These are phyloP conservation scores for Philaenus spumarius DNA, from an alignment of 1,140 invertebrate genomes.

Conservation along the genomic window DNA sequence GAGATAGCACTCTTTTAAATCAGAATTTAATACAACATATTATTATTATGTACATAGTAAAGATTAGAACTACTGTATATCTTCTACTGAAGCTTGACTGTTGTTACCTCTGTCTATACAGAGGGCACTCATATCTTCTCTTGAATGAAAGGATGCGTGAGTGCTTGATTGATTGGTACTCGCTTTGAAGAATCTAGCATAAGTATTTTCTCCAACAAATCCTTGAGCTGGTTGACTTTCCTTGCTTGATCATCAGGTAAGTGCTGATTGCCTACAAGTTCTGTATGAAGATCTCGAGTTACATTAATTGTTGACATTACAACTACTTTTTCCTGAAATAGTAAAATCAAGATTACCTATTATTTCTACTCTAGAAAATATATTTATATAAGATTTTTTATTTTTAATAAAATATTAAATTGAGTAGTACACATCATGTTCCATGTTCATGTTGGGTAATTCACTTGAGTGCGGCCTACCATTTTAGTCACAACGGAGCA, in stretches of 20 bases:
- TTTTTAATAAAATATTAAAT: neutral
- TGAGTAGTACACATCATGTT: too few species aligned
- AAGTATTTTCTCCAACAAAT: slow-evolving; percentile 89
- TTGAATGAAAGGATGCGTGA: slow-evolving; percentile 95
- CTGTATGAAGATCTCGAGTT: slow-evolving; percentile 74
- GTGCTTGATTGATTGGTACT: slow-evolving; percentile 86
- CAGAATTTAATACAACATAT: too few species aligned
- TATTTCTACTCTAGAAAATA: slow-evolving; percentile 16
- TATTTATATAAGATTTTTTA: too few species aligned
- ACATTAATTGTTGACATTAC: slow-evolving; percentile 87
- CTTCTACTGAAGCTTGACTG: too few species aligned
- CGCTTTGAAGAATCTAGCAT: slow-evolving; percentile 91
- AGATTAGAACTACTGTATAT: too few species aligned
- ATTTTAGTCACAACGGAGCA: too few species aligned
- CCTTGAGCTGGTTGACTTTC: slow-evolving; percentile 88
- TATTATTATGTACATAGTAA: too few species aligned
- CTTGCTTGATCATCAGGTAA: slow-evolving; percentile 82
- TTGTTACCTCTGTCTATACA: slow-evolving; percentile 14
- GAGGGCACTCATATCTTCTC: slow-evolving; percentile 61
- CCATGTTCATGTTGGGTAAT: too few species aligned
- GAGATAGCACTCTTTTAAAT: too few species aligned
- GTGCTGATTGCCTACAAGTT: slow-evolving; percentile 82
- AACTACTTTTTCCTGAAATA: slow-evolving; percentile 88
- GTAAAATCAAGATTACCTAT: slow-evolving; percentile 17
- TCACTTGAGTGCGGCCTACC: too few species aligned